Conservation (phyloP, 2,113 vertebrate genomes). For the Datnioides undecimradiatus region DNA sequence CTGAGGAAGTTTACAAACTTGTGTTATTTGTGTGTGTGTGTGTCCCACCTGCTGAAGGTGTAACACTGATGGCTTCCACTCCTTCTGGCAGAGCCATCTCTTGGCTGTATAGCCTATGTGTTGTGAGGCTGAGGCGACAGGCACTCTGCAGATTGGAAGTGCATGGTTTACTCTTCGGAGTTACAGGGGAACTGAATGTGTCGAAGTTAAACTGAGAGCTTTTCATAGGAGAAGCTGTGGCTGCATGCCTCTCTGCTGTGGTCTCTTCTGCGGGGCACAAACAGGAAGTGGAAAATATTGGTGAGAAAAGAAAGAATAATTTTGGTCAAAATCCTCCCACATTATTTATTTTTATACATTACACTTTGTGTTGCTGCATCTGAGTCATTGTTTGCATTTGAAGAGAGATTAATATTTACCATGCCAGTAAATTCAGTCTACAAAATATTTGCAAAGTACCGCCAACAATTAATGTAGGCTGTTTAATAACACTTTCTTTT, state of each 20-base stretch:
- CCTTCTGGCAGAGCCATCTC: slow-evolving; percentile 91
- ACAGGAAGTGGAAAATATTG: slow-evolving; percentile 4
- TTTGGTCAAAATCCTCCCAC: not conserved
- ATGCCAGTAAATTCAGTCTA: not conserved
- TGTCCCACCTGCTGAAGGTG: slow-evolving; percentile 94
- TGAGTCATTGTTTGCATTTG: too few relatives aligned
- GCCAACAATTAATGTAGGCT: too few relatives aligned
- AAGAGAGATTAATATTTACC: not conserved
- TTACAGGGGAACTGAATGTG: slow-evolving; percentile 80
- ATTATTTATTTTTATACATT: not conserved
- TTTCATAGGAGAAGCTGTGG: slow-evolving; percentile 46
- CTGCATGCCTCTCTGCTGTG: slow-evolving; percentile 66
- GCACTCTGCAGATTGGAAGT: slow-evolving; percentile 94
- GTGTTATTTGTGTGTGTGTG: not conserved
- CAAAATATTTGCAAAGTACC: not conserved
- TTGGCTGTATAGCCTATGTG: slow-evolving; percentile 91
- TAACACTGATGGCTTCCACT: slow-evolving; percentile 91
- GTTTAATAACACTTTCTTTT: too few relatives aligned
- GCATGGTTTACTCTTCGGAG: slow-evolving; percentile 87
- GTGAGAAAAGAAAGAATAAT: not conserved
- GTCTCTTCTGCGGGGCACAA: slow-evolving; percentile 83
- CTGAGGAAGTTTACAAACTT: not conserved
- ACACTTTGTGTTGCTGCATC: too few relatives aligned
- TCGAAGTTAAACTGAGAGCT: slow-evolving; percentile 82
- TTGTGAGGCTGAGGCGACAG: slow-evolving; percentile 90